Percentiles rank a stretch among this genome's conserved stretches.
phyloP scores from a whole-genome alignment of 2,797 vertebrate genomes.

The Propithecus deckenii region DNA sequence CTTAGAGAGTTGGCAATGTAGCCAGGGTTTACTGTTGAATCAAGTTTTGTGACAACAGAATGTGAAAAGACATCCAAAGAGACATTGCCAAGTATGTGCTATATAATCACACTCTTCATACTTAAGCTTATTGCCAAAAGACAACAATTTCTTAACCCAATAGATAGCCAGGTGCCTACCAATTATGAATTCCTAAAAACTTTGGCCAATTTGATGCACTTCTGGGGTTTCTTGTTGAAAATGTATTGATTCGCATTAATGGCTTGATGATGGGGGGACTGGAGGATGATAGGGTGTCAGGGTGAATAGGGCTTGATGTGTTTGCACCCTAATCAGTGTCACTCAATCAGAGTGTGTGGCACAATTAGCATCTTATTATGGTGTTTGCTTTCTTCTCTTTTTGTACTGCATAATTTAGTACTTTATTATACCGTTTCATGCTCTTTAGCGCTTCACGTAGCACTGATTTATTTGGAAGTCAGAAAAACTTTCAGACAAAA shows the following conservation, averaged over 20 bases:
- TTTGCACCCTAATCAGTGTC: slow-evolving; percentile 59
- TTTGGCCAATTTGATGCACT: neutral
- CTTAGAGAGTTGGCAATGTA: neutral
- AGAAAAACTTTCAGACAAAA: neutral
- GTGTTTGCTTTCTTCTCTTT: slow-evolving; percentile 50
- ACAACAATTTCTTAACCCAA: neutral
- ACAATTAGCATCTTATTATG: slow-evolving; percentile 64
- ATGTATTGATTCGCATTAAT: neutral
- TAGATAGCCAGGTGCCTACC: neutral
- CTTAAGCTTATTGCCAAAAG: neutral
- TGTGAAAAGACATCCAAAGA: neutral
- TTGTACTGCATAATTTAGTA: slow-evolving; percentile 41
- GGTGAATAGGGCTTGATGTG: slow-evolving; percentile 49
- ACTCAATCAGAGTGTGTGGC: slow-evolving; percentile 33
- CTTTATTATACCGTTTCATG: slow-evolving; percentile 47
- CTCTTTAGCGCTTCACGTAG: neutral
- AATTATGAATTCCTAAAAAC: neutral
- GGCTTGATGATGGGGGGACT: neutral
- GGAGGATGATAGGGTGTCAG: neutral
- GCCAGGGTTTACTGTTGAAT: neutral
- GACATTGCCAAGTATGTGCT: neutral
- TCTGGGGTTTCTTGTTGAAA: slow-evolving; percentile 8
- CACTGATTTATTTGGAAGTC: slow-evolving; percentile 43
- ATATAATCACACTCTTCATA: neutral
- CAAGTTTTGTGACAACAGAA: neutral